Percentiles rank a stretch among this genome's conserved stretches.
These are phyloP conservation scores for Lutjanus argentimaculatus DNA, from an alignment of 2,797 vertebrate species.

Conservation along the genomic window DNA sequence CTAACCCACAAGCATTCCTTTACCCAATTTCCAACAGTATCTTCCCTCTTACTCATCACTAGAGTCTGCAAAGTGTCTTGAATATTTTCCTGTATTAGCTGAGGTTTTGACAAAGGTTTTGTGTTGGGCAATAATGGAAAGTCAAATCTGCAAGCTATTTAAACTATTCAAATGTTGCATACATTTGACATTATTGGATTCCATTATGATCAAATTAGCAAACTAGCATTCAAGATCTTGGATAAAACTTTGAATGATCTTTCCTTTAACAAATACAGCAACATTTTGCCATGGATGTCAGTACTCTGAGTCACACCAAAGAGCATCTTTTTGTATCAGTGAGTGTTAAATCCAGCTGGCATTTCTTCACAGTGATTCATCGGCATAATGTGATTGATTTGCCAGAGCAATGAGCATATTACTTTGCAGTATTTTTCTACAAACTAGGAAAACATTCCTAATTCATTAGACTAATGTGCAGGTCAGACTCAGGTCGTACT, in stretches of 20 bases:
- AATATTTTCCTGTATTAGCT: neutral
- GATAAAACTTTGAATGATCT: neutral
- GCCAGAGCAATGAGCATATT: neutral
- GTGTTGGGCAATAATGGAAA: neutral
- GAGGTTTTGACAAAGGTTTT: neutral
- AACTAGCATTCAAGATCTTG: neutral
- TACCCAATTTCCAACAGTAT: neutral
- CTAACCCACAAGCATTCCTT: neutral
- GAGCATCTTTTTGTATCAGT: neutral
- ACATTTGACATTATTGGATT: neutral
- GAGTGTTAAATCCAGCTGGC: neutral
- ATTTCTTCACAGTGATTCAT: conserved; percentile 5
- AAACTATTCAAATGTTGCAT: neutral
- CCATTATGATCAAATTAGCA: neutral
- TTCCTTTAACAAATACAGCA: neutral
- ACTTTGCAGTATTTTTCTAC: neutral
- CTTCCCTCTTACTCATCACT: neutral
- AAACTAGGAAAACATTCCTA: neutral
- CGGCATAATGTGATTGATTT: conserved; percentile 1
- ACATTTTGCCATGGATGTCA: neutral
- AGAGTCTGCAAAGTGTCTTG: neutral
- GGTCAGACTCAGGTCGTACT: neutral
- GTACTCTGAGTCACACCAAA: neutral
- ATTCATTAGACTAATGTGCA: neutral
- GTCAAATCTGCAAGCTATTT: neutral